phyloP scores from a whole-genome alignment of 2,797 vertebrate species.

The Chanos chanos region DNA sequence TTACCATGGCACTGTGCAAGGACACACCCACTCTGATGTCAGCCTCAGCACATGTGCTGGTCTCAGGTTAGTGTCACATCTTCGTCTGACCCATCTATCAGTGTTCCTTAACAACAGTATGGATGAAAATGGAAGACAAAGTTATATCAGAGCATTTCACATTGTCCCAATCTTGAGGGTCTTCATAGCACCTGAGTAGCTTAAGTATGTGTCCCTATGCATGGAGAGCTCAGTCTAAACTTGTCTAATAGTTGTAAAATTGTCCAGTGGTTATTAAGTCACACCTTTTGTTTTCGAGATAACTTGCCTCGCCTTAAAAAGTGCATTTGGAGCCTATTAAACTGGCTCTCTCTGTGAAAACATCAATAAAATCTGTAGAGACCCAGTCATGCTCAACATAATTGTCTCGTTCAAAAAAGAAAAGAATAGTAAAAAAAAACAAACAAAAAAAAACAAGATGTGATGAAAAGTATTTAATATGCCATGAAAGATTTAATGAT shows the following conservation, averaged over 20 bases:
- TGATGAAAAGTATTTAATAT: conserved; percentile 26
- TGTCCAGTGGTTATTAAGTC: conserved; percentile 12
- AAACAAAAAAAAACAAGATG: conserved; percentile 26
- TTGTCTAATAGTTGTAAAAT: too few relatives aligned
- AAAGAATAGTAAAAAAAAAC: conserved; percentile 26
- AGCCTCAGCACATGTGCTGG: conserved; percentile 73
- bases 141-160: too few relatives aligned
- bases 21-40: conserved; percentile 64
- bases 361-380: conserved; percentile 25
- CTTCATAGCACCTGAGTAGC: conserved; percentile 14
- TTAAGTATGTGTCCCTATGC: conserved; percentile 1
- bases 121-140: too few relatives aligned
- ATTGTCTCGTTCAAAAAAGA: conserved; percentile 18
- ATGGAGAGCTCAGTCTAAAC: conserved; percentile 21
- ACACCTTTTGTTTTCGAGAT: conserved; percentile 16
- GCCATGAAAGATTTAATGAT: conserved; percentile 26
- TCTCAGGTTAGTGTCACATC: conserved; percentile 64
- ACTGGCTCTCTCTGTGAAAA: conserved; percentile 28
- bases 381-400: conserved; percentile 31
- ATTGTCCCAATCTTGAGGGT: conserved; percentile 15
- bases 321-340: conserved; percentile 25
- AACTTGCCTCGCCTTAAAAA: conserved; percentile 13
- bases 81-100: not conserved
- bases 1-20: conserved; percentile 75
- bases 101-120: not conserved